Base-by-base conservation (phyloP, 1,140 invertebrate genomes). In the Palaemon carinicauda region DNA sequence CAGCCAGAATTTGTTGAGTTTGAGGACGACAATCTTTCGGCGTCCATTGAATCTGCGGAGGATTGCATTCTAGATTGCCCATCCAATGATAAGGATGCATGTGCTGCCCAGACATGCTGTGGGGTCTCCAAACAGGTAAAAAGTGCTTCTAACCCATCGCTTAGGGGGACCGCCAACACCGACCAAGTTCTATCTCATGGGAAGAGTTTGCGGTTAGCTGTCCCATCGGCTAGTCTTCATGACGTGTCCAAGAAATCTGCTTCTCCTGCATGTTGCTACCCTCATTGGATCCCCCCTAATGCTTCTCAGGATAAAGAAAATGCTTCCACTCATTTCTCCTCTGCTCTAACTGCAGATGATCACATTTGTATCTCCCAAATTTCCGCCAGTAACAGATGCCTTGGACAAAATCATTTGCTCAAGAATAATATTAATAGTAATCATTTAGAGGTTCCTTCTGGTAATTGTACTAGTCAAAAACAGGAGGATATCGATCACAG, bases 1-100 rank as follows among this genome's bases (percentile, higher is more conserved):
- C 97, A 98, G 91, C 97, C 97, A 0, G 97, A 98, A 93, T 98
- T 98, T 91, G 94, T 97, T 54, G 95, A 96, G 91, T 92, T 96
- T 89, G 93, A 92, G 5, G 89, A 88, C 50, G 81, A 84, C 33
- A 56, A 78, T 15, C 54, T 60, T 21, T 79, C 85, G 31, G 88
- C 89, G 52, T 89, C 89, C 12, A 91, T 91, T 7, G 78, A 88
- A 56, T 86, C 87, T 21, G 80, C 91, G 0, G 94, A 94, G 91
- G 94, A 94, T 90, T 97, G 96, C 92, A 96, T 96, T 24, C 92
- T 97, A 17, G 95, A 97, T 91, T 97, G 96, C 91, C 96, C 96
- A 80, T 95, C 95, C 91, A 96, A 95, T 75, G 95, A 96, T 87
- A 94, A 95, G 90, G 94, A 95, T 21, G 87, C 80, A 10, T 97